Percentiles rank a stretch among this genome's conserved stretches.
Evolutionary conservation across 2,888 invertebrate species (phyloP).

Genomic region (Drosophila robusta): DNA sequence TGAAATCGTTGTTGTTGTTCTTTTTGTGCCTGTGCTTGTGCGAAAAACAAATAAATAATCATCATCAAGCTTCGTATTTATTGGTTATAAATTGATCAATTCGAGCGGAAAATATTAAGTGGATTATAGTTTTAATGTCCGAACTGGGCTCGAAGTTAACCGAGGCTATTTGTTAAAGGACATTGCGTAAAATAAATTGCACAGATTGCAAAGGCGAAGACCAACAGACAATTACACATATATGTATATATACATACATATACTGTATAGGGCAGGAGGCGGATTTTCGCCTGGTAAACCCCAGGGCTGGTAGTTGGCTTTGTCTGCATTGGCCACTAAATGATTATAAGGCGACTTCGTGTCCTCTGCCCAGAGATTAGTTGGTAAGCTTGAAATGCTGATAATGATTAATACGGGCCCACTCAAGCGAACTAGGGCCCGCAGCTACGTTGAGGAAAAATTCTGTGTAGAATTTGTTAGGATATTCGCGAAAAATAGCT

Average conservation of each 20-base stretch:
- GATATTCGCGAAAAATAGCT: neutral
- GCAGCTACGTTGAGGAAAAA: neutral
- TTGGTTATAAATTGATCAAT: slow-evolving; percentile 80
- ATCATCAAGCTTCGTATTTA: slow-evolving; percentile 72
- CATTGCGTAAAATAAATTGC: slow-evolving; percentile 59
- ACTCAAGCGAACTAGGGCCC: neutral
- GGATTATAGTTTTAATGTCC: slow-evolving; percentile 78
- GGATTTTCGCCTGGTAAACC: slow-evolving; percentile 27
- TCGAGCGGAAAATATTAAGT: slow-evolving; percentile 77
- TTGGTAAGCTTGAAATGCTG: slow-evolving; percentile 27
- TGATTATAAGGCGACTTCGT: slow-evolving; percentile 43
- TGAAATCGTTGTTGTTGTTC: slow-evolving; percentile 57
- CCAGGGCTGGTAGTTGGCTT: slow-evolving; percentile 27
- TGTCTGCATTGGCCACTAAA: slow-evolving; percentile 31
- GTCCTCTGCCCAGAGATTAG: slow-evolving; percentile 41
- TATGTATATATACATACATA: neutral
- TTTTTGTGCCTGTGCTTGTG: slow-evolving; percentile 8
- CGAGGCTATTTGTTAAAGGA: slow-evolving; percentile 39
- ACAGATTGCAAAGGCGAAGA: slow-evolving; percentile 24
- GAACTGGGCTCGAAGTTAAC: slow-evolving; percentile 18
- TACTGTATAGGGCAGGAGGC: neutral
- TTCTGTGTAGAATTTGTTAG: neutral
- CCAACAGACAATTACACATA: slow-evolving; percentile 1
- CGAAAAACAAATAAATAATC: slow-evolving; percentile 78
- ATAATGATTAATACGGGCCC: slow-evolving; percentile 40